Percentiles rank a stretch among this genome's conserved stretches.
Evolutionary conservation across 1,140 invertebrate species (phyloP).

Genomic region (Ostrea edulis): DNA sequence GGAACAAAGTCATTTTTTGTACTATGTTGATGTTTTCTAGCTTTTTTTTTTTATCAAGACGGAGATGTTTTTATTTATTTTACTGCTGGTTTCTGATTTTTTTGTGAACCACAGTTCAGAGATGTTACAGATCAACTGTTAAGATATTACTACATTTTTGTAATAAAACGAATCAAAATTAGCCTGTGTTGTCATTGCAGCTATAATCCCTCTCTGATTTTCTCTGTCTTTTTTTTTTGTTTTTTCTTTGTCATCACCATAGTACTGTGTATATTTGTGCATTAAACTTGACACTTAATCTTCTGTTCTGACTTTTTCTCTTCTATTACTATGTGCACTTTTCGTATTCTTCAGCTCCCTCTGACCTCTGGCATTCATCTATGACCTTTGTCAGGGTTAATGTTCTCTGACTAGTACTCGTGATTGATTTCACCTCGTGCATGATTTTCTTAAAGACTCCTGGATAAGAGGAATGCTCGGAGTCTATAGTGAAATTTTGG

Average conservation of each 20-base stretch:
- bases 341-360: background rate
- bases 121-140: slow-evolving; percentile 44
- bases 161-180: slow-evolving; percentile 48
- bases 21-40: slow-evolving; percentile 38
- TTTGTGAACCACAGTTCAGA: slow-evolving; percentile 31
- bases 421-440: background rate
- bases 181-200: slow-evolving; percentile 30
- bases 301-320: slow-evolving; percentile 16
- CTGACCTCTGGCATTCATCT: slow-evolving; percentile 8
- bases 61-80: slow-evolving; percentile 47
- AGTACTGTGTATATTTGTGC: slow-evolving; percentile 37
- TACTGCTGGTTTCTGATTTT: slow-evolving; percentile 36
- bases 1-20: slow-evolving; percentile 32
- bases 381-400: background rate
- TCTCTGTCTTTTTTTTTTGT: slow-evolving; percentile 11
- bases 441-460: too few relatives aligned
- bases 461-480: too few relatives aligned
- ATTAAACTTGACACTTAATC: slow-evolving; percentile 35
- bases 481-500: too few relatives aligned
- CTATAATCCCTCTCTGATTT: slow-evolving; percentile 35
- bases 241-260: slow-evolving; percentile 29
- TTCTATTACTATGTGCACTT: slow-evolving; percentile 18
- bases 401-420: background rate
- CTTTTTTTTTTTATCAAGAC: slow-evolving; percentile 16
- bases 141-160: slow-evolving; percentile 47